phyloP scores from a whole-genome alignment of 2,888 invertebrate genomes.

The Litoditis marina region DNA sequence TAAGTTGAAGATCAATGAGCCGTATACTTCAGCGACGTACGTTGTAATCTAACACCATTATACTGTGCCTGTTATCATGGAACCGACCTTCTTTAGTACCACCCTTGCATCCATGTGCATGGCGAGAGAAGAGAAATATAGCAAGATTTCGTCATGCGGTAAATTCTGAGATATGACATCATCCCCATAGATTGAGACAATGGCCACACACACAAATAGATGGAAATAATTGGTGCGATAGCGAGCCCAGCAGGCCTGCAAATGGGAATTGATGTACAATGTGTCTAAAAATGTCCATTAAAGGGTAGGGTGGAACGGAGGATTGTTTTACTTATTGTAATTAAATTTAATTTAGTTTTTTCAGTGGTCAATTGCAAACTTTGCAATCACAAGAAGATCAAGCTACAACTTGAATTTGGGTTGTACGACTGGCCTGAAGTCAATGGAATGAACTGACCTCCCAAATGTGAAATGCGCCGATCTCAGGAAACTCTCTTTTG shows the following conservation, averaged over 20 bases:
- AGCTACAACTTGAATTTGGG: no score
- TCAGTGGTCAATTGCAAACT: no score
- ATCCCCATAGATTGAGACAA: slow-evolving; percentile 78
- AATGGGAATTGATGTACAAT: slow-evolving; percentile 1
- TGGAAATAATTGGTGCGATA: slow-evolving; percentile 94
- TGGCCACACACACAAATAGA: slow-evolving; percentile 85
- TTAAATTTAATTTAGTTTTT: not conserved
- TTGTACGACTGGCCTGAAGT: no score
- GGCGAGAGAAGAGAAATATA: slow-evolving; percentile 89
- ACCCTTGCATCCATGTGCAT: slow-evolving; percentile 94
- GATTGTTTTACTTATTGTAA: not conserved
- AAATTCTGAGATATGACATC: slow-evolving; percentile 83
- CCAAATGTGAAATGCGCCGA: slow-evolving; percentile 58
- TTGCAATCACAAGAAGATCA: no score
- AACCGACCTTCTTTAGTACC: slow-evolving; percentile 77
- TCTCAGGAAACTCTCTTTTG: slow-evolving; percentile 62
- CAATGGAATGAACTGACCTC: slow-evolving; percentile 33
- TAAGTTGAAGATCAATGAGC: no score
- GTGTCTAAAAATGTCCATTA: not conserved
- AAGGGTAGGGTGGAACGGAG: not conserved
- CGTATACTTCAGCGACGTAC: no score
- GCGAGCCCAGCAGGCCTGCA: slow-evolving; percentile 95
- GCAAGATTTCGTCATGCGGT: slow-evolving; percentile 86
- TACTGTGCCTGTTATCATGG: no score
- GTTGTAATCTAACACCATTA: no score